phyloP scores from a whole-genome alignment of 2,888 invertebrate genomes.

The Eupelmus urozonus region DNA sequence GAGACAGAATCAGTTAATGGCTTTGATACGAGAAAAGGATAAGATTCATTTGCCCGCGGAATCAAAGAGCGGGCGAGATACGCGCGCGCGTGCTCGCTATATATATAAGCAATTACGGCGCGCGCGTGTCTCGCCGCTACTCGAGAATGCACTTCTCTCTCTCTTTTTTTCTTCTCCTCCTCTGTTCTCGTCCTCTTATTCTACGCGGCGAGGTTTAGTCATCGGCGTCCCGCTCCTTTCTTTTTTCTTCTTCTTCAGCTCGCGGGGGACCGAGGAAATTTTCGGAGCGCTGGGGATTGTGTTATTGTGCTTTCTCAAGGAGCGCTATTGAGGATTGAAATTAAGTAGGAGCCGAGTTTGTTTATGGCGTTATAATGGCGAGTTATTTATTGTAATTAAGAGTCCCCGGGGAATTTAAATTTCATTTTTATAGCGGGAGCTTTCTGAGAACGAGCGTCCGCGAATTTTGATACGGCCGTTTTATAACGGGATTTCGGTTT shows the following conservation, averaged over 20 bases:
- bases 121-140: slow-evolving; percentile 57
- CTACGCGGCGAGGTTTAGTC: slow-evolving; percentile 6
- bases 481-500: no score
- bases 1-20: slow-evolving; percentile 70
- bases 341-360: no score
- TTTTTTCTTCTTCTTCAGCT: not conserved
- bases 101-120: slow-evolving; percentile 71
- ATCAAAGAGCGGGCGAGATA: slow-evolving; percentile 65
- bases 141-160: slow-evolving; percentile 59
- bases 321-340: no score
- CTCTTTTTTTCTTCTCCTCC: slow-evolving; percentile 21
- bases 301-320: not conserved
- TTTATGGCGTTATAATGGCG: no score
- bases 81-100: not conserved
- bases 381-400: no score
- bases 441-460: no score
- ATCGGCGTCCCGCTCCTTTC: not conserved
- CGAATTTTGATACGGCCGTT: no score
- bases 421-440: not conserved
- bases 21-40: slow-evolving; percentile 72
- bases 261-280: slow-evolving; percentile 21
- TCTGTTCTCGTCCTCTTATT: slow-evolving; percentile 38
- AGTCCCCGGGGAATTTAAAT: no score
- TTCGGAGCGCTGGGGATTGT: slow-evolving; percentile 9
- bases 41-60: slow-evolving; percentile 71